A percentile compares a stretch with the other conserved stretches of the same genome.
Evolutionary conservation across 2,113 vertebrate species (phyloP).

Genomic region (Todiramphus chloris): DNA sequence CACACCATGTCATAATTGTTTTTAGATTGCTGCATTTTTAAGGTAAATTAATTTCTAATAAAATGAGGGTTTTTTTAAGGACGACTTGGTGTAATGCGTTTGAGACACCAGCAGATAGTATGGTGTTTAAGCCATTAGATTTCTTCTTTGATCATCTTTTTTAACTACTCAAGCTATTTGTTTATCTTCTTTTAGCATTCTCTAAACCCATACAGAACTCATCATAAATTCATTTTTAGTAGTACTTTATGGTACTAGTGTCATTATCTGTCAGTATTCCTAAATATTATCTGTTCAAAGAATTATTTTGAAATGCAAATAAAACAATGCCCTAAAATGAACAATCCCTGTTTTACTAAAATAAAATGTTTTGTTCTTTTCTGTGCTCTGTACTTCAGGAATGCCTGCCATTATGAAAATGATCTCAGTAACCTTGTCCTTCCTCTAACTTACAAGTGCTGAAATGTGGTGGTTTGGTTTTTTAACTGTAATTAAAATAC

Average conservation of each 20-base stretch:
- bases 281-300: not conserved
- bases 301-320: not conserved
- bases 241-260: not conserved
- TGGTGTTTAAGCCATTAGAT: not conserved
- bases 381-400: not conserved
- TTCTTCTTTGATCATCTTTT: constrained; percentile 25
- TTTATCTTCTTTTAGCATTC: not conserved
- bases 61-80: not conserved
- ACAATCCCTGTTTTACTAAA: not conserved
- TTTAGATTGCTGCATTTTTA: constrained; percentile 18
- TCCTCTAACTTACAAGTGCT: not conserved
- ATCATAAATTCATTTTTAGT: constrained; percentile 40
- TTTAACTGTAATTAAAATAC: not conserved
- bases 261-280: not conserved
- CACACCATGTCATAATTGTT: not conserved
- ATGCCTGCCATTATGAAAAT: not conserved
- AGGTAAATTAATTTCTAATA: constrained; percentile 38
- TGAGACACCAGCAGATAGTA: not conserved
- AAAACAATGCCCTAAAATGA: not conserved
- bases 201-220: constrained; percentile 27
- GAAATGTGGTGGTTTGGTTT: not conserved
- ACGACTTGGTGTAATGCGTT: not conserved
- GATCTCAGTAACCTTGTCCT: not conserved
- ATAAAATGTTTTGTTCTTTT: not conserved
- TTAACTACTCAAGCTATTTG: not conserved